phyloP scores from a whole-genome alignment of 2,888 invertebrate genomes.

The Tricholauxania praeusta region DNA sequence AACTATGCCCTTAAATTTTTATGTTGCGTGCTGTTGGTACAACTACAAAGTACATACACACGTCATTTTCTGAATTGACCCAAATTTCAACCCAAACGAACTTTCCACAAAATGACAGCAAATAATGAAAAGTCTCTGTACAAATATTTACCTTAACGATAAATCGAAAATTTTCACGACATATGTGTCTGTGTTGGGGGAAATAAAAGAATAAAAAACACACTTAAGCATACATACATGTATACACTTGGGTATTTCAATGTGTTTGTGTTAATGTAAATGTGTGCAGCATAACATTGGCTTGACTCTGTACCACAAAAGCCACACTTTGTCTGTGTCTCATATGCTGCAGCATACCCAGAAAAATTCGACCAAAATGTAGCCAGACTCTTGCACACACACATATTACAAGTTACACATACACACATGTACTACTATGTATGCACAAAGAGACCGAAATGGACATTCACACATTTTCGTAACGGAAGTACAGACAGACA shows the following conservation, averaged over 20 bases:
- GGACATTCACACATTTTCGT: neutral
- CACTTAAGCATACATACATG: slow-evolving; percentile 12
- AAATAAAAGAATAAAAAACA: slow-evolving; percentile 15
- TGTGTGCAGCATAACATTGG: neutral
- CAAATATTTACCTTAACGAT: slow-evolving; percentile 37
- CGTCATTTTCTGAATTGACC: too few relatives aligned
- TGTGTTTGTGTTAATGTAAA: neutral
- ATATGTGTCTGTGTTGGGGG: slow-evolving; percentile 11
- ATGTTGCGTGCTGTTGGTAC: too few relatives aligned
- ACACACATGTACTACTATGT: neutral
- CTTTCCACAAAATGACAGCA: slow-evolving; percentile 30
- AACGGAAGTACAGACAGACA: neutral
- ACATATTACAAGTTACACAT: neutral
- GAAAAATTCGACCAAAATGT: too few relatives aligned
- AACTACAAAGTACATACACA: too few relatives aligned
- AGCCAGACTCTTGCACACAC: neutral
- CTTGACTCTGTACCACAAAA: slow-evolving; percentile 34
- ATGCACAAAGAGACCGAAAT: neutral
- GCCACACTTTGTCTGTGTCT: slow-evolving; percentile 26
- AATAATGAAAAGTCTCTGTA: slow-evolving; percentile 28
- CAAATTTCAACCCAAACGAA: neutral
- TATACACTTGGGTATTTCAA: neutral
- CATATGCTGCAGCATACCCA: slow-evolving; percentile 18
- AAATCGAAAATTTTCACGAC: slow-evolving; percentile 36
- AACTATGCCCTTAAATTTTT: too few relatives aligned